phyloP scores from a whole-genome alignment of 2,888 invertebrate species.

The Scaptomyza caliginosa region DNA sequence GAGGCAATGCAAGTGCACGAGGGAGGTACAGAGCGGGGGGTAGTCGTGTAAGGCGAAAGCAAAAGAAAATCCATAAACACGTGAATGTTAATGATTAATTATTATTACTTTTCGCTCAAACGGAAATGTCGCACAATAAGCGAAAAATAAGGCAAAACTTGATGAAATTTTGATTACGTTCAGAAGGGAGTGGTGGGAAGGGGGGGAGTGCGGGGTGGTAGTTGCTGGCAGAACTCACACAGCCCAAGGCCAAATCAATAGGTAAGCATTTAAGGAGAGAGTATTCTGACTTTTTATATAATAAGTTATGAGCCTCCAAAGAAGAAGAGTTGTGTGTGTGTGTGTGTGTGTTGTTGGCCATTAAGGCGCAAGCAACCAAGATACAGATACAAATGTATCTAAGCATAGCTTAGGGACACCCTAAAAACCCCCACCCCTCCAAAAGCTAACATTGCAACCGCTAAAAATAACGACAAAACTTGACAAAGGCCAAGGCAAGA shows the following conservation, averaged over 20 bases:
- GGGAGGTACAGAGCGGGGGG: not conserved
- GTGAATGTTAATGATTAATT: conserved; percentile 62
- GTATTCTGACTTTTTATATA: not conserved
- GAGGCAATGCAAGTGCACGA: conserved; percentile 33
- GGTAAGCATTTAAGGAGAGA: not conserved
- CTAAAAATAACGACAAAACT: conserved; percentile 54
- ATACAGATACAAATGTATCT: conserved; percentile 32
- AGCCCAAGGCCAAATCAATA: not conserved
- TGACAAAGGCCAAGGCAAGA: conserved; percentile 56
- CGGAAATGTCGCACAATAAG: not conserved
- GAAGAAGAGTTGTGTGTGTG: not conserved
- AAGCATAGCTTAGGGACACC: conserved; percentile 42
- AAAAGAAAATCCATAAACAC: conserved; percentile 58
- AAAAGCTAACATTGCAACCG: not conserved
- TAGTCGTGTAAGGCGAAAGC: not conserved
- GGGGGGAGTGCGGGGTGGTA: too few relatives aligned
- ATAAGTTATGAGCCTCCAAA: not conserved
- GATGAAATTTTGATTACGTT: conserved; percentile 74
- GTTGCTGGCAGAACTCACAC: too few relatives aligned
- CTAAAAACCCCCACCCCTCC: not conserved
- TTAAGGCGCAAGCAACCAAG: conserved; percentile 53
- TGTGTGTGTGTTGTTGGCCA: conserved; percentile 28
- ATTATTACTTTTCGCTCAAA: conserved; percentile 27
- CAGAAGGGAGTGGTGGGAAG: too few relatives aligned
- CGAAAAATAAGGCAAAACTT: conserved; percentile 13